These are phyloP conservation scores for Trachythela sp. DNA, from an alignment of 64 coral and sea anemone genomes.

Conservation along the genomic window DNA sequence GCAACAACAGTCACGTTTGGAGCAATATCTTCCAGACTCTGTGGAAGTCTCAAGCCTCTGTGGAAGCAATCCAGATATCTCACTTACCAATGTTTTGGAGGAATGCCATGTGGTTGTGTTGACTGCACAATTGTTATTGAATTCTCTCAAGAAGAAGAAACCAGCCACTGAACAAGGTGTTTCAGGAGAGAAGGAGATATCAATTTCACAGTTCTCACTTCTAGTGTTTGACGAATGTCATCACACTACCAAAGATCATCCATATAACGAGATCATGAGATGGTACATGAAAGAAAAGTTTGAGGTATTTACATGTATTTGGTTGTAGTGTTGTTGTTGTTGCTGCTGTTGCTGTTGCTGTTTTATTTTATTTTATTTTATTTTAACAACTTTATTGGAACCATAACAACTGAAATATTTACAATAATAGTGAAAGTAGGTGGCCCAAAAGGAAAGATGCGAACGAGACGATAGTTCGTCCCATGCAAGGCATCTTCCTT, in stretches of 20 bases:
- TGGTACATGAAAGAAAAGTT: conserved; percentile 40
- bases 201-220: conserved; percentile 46
- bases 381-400: not conserved
- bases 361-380: not conserved
- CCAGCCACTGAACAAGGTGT: not conserved
- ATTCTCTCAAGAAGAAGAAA: conserved; percentile 40
- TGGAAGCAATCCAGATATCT: conserved; percentile 46
- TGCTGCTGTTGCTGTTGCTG: not conserved
- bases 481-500: no score
- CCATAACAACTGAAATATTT: no score
- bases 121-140: conserved; percentile 74
- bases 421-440: no score
- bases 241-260: conserved; percentile 73
- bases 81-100: conserved; percentile 40
- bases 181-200: conserved; percentile 10
- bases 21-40: conserved; percentile 30
- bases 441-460: no score
- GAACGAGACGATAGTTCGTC: no score
- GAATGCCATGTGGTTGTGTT: conserved; percentile 58
- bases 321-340: not conserved
- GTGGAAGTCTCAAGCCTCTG: not conserved
- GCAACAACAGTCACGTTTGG: conserved; percentile 70
- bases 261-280: conserved; percentile 82
- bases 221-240: conserved; percentile 90
- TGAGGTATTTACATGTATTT: not conserved